Percentiles rank a stretch among this genome's conserved stretches.
phyloP scores from a whole-genome alignment of 2,797 vertebrate species.

The Chanos chanos region DNA sequence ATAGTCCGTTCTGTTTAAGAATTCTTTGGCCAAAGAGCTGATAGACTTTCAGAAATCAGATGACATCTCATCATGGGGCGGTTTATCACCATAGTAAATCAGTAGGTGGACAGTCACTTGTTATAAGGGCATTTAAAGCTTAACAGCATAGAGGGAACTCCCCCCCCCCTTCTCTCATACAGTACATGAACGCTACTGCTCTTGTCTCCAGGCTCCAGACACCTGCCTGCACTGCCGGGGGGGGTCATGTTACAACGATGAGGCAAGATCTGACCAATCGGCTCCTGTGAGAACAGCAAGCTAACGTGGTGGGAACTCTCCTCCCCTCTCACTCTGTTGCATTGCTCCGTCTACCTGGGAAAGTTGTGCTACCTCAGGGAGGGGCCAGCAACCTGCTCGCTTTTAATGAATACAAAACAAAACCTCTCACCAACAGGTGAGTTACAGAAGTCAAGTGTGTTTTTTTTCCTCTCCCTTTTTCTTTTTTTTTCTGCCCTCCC shows the following conservation, averaged over 20 bases:
- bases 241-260: slow-evolving; percentile 65
- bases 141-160: slow-evolving; percentile 59
- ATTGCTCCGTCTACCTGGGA: slow-evolving; percentile 65
- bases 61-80: too few relatives aligned
- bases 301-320: slow-evolving; percentile 84
- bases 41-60: too few relatives aligned
- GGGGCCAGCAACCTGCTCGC: slow-evolving; percentile 57
- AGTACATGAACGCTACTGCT: slow-evolving; percentile 47
- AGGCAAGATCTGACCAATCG: slow-evolving; percentile 72
- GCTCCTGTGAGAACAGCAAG: slow-evolving; percentile 73
- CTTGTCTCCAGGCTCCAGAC: slow-evolving; percentile 60
- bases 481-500: background rate
- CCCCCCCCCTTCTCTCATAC: slow-evolving; percentile 30
- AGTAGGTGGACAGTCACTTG: too few relatives aligned
- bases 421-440: slow-evolving; percentile 74
- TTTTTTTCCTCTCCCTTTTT: slow-evolving; percentile 15
- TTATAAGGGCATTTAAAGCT: too few relatives aligned
- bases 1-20: too few relatives aligned
- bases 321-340: slow-evolving; percentile 67
- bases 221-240: slow-evolving; percentile 66
- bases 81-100: too few relatives aligned
- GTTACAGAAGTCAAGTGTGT: slow-evolving; percentile 72
- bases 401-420: slow-evolving; percentile 76
- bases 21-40: too few relatives aligned
- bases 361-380: slow-evolving; percentile 68